Evolutionary conservation across 2,888 invertebrate species (phyloP), one percentile per base, ranked within the genome.

Genomic region (Spodoptera exigua): DNA sequence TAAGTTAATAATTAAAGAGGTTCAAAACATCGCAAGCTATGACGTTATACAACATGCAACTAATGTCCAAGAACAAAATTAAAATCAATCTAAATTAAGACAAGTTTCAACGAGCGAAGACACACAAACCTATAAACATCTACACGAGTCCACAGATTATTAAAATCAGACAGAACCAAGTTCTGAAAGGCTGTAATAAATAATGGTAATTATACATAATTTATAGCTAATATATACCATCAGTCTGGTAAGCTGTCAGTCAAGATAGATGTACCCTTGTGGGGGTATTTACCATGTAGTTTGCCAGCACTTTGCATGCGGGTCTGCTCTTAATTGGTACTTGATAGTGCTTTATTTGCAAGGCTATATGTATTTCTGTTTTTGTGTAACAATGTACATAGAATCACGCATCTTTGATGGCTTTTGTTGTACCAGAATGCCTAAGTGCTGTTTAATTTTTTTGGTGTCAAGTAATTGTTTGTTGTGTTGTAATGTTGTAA

Each of bases 181-280:
- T 16, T 44, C 32, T 1, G 27, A 27, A 11, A 32, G 45, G 13
- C 7, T 12, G 76, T 71, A 77, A 82, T 83, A 85, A 82, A 86
- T 82, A 76, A 86, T 75, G 75, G 67, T 75, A 70, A 75, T 75
- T 75, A 76, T 76, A 73, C 40, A 76, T 75, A 79, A 84, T 87
- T 86, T 87, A 88, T 86, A 61, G 85, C 80, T 86, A 87, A 87
- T 84, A 83, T 87, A 88, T 86, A 82, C 87, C 82, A 82, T 85
- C 85, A 80, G 82, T 84, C 76, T 81, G 84, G 61, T 49, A 70
- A 70, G 61, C 71, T 70, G 83, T 83, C 78, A 70, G 80, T 81
- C 68, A 46, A 61, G 80, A 81, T 84, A 74, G 61, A 76, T 71
- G 61, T 61, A 64, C 63, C 70, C 73, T 77, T 71, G 77, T 77